Base-by-base conservation (phyloP, 2,888 invertebrate species). In the Agonopterix subpropinquella region DNA sequence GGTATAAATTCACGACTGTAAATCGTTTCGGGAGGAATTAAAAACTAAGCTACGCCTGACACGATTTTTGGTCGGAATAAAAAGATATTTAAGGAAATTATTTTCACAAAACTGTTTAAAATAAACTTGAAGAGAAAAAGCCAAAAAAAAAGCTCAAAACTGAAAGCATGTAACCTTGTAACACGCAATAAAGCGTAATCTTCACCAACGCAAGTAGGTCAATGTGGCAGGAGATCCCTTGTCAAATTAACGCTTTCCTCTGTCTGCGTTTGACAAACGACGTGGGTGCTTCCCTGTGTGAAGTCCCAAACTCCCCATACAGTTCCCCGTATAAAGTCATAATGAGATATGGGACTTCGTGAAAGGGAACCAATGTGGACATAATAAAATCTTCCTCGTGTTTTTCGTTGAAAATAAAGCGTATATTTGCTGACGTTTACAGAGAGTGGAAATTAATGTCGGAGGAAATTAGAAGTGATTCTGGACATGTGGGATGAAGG, bases 171-270 rank as follows among this genome's bases (percentile, higher is more conserved):
- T 35, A 65, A 64, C 67, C 15, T 5, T 43, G 44, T 35, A 65
- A 64, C 67, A 64, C 59, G 68, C 64, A 68, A 75, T 66, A 52
- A 49, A 47, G 42, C 43, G 45, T 72, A 71, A 77, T 75, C 72
- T 66, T 64, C 51, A 53, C 66, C 50, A 62, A 51, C 51, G 64
- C 72, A 81, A 83, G 77, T 80, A 71, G 81, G 81, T 79, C 77
- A 80, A 70, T 70, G 59, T 63, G 70, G 69, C 70, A 69, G 64
- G 64, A 67, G 80, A 78, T 77, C 85, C 84, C 86, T 77, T 83
- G 85, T 86, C 86, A 86, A 85, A 86, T 86, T 86, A 87, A 83
- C 85, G 81, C 80, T 73, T 73, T 67, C 77, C 77, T 77, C 72
- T 82, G 79, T 80, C 80, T 73, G 69, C 55, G 48, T 54, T 72